Evolutionary conservation across 2,113 vertebrate species (phyloP), one percentile per base, ranked within the genome.

Genomic region (Cavia porcellus): DNA sequence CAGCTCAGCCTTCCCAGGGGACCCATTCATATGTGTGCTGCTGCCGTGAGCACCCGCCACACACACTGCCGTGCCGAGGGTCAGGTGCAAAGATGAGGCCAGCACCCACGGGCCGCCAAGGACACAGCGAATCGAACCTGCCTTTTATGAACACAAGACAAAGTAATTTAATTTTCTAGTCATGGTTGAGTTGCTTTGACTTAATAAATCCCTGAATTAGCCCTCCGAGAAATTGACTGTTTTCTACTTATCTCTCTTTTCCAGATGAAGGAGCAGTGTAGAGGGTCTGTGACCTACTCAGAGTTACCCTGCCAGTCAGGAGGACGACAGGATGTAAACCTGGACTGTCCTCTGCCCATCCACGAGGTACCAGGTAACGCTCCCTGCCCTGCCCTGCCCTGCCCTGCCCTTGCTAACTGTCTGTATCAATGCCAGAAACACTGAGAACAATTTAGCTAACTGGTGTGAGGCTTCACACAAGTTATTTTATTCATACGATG

Each of bases 161-260:
- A 93, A 93, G 66, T 62, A 38, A 95, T 38, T 87, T 90, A 32
- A 89, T 57, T 83, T 74, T 74, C 77, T 77, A 86, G 59, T 3
- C 66, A 8, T 45, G 17, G 38, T 59, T 77, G 87, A 86, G 52
- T 72, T 85, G 45, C 32, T 91, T 85, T 82, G 30, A 59, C 77
- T 95, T 93, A 50, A 86, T 59, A 85, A 90, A 42, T 20, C 42
- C n/a, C 90, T 45, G 66, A 25, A 28, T 90, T 83, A 87, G 50
- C 79, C n/a, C n/a, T 77, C 30, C 7, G 3, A 91, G 4, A 85
- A 50, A 91, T 62, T 45, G 57, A 85, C 45, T 52, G 75, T 70
- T 91, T 50, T 68, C 59, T 66, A 17, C 22, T 68, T 94, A 87
- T 14, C 32, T n/a, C 70, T 64, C 47, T 68, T 68, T 52, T 57